Percentiles rank a stretch among this genome's conserved stretches.
Evolutionary conservation across 2,797 vertebrate species (phyloP).

Genomic region (Phrynocephalus vlangalii): DNA sequence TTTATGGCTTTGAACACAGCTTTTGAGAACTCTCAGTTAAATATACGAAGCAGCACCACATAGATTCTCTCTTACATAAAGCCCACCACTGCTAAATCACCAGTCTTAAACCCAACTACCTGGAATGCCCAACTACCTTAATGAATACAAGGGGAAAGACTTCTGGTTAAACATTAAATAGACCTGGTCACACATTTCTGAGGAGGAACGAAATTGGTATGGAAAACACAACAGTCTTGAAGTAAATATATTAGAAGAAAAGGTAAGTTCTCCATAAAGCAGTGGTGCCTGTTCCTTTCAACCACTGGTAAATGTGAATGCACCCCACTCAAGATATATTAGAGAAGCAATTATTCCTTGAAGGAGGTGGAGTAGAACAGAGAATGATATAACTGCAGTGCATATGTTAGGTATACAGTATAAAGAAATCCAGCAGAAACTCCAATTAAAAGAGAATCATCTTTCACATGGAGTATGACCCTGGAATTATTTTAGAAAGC

Average conservation of each 20-base stretch:
- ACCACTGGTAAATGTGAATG: background rate
- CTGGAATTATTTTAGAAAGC: background rate
- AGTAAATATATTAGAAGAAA: background rate
- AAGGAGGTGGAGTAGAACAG: slow-evolving; percentile 14
- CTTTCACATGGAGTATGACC: background rate
- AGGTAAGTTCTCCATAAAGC: background rate
- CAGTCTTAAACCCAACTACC: background rate
- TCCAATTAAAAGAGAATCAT: background rate
- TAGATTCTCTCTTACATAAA: background rate
- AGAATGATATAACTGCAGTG: slow-evolving; percentile 30
- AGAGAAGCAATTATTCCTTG: background rate
- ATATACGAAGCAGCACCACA: background rate
- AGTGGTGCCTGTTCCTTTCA: background rate
- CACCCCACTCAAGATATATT: background rate
- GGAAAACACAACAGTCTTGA: background rate
- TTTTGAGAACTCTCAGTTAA: background rate
- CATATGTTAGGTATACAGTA: slow-evolving; percentile 16
- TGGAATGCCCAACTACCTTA: too few species aligned
- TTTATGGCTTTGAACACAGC: background rate
- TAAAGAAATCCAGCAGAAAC: slow-evolving; percentile 1
- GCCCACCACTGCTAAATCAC: background rate
- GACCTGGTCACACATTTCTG: background rate
- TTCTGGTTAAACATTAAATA: background rate
- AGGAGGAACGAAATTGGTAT: background rate
- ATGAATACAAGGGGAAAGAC: background rate